Conservation (phyloP, 1,140 invertebrate species). For the Reticulitermes speratus region DNA sequence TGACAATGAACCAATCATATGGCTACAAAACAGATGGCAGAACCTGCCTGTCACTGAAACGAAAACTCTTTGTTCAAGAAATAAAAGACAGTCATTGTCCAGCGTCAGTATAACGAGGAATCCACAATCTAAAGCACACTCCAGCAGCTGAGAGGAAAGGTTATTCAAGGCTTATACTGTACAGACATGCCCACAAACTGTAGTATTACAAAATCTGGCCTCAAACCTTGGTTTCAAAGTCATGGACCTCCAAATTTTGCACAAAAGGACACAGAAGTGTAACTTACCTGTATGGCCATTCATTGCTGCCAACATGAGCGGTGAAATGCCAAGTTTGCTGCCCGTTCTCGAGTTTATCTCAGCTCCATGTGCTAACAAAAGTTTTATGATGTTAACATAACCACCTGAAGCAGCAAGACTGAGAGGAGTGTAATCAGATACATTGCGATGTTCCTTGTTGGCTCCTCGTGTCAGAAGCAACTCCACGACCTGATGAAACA, state of each 20-base stretch:
- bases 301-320: constrained; percentile 99
- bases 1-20: too few relatives aligned
- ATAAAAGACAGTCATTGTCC: too few relatives aligned
- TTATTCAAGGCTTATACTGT: too few relatives aligned
- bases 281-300: constrained; percentile 87
- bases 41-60: too few relatives aligned
- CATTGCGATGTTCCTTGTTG: constrained; percentile 99
- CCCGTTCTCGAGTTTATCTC: constrained; percentile 99
- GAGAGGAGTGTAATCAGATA: constrained; percentile 98
- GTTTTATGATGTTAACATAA: constrained; percentile 97
- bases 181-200: too few relatives aligned
- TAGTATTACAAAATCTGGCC: not conserved
- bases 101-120: too few relatives aligned
- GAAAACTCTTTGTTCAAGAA: too few relatives aligned
- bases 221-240: not conserved
- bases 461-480: constrained; percentile 83
- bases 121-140: too few relatives aligned
- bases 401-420: constrained; percentile 97
- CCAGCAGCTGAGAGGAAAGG: too few relatives aligned
- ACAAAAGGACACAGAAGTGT: not conserved
- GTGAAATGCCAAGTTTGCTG: constrained; percentile 96
- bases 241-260: not conserved
- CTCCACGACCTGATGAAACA: constrained; percentile 75
- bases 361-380: constrained; percentile 86
- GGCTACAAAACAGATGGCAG: too few relatives aligned